phyloP scores from a whole-genome alignment of 2,797 vertebrate genomes.

The Xiphorhynchus erythropygius region DNA sequence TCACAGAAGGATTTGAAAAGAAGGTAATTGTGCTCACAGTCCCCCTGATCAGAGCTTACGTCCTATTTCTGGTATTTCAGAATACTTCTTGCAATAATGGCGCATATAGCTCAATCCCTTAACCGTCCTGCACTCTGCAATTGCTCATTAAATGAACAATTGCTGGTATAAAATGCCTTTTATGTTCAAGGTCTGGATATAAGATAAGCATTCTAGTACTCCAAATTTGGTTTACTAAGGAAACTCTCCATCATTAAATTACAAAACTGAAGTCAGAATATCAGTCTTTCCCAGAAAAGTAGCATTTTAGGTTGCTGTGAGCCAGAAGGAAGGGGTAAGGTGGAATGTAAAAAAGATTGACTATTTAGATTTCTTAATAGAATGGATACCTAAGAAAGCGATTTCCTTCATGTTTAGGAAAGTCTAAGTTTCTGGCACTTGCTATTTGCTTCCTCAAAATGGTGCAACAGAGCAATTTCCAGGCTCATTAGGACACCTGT shows the following conservation, averaged over 20 bases:
- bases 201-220: slow-evolving; percentile 90
- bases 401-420: slow-evolving; percentile 16
- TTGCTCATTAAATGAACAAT: slow-evolving; percentile 96
- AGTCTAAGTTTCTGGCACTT: slow-evolving; percentile 12
- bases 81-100: slow-evolving; percentile 98
- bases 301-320: slow-evolving; percentile 69
- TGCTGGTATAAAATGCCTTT: slow-evolving; percentile 87
- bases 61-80: slow-evolving; percentile 99
- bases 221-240: slow-evolving; percentile 87
- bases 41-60: slow-evolving; percentile 99
- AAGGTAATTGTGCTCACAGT: slow-evolving; percentile 99
- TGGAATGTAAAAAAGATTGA: background rate
- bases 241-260: slow-evolving; percentile 85
- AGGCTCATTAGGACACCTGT: background rate
- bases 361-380: slow-evolving; percentile 46
- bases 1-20: slow-evolving; percentile 99
- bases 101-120: slow-evolving; percentile 90
- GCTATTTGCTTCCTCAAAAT: slow-evolving; percentile 3
- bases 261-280: slow-evolving; percentile 84
- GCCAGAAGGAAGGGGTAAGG: slow-evolving; percentile 23
- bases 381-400: slow-evolving; percentile 58
- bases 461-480: background rate
- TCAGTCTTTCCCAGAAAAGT: slow-evolving; percentile 81
- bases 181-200: slow-evolving; percentile 90
- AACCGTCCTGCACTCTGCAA: slow-evolving; percentile 87